These are phyloP conservation scores for Aurelia sp. DNA, from an alignment of 30 jellyfish, hydroid and myxozoan species.

Conservation along the genomic window DNA sequence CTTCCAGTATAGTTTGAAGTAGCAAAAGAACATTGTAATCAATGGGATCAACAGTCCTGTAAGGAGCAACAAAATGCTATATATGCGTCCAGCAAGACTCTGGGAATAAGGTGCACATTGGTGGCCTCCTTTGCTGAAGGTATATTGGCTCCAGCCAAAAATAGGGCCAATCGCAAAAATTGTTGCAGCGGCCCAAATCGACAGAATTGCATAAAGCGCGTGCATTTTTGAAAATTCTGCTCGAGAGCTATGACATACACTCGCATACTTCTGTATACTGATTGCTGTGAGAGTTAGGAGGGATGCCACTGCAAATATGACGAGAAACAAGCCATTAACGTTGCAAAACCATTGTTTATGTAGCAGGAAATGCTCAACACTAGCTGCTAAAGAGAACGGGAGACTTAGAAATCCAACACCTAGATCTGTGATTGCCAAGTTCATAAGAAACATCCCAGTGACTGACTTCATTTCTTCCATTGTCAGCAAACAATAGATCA, in stretches of 20 bases:
- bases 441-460: constrained; percentile 58
- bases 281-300: constrained; percentile 50
- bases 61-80: not conserved
- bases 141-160: constrained; percentile 75
- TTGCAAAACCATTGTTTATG: constrained; percentile 48
- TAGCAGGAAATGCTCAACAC: constrained; percentile 17
- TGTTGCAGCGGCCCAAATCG: constrained; percentile 59
- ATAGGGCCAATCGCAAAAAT: constrained; percentile 72
- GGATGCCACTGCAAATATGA: constrained; percentile 51
- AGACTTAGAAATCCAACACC: constrained; percentile 60
- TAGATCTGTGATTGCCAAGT: constrained; percentile 72
- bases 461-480: constrained; percentile 63
- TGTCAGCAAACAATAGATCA: constrained; percentile 30
- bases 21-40: constrained; percentile 36
- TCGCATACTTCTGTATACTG: constrained; percentile 56
- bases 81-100: constrained; percentile 14
- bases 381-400: constrained; percentile 61
- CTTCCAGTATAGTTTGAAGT: constrained; percentile 24
- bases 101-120: constrained; percentile 74
- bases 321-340: constrained; percentile 38
- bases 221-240: constrained; percentile 4
- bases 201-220: constrained; percentile 19
- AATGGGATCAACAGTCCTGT: constrained; percentile 27
- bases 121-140: constrained; percentile 54
- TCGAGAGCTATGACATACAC: constrained; percentile 25